Conservation (phyloP, 2,888 invertebrate species). For the Ophion obscuratus region DNA sequence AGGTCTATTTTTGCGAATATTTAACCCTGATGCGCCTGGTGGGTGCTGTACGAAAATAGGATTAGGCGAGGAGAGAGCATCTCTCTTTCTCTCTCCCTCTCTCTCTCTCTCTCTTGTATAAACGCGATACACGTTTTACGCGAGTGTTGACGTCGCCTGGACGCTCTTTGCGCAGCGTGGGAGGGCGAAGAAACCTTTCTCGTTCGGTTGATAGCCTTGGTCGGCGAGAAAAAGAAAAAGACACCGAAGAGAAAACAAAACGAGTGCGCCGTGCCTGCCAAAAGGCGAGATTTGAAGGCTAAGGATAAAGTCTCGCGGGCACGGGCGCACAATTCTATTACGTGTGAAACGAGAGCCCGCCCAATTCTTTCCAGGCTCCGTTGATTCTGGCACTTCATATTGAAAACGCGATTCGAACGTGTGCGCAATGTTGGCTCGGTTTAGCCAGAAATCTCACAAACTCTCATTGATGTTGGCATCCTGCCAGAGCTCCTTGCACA, state of each 20-base stretch:
- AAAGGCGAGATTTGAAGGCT: slow-evolving; percentile 56
- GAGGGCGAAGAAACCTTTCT: slow-evolving; percentile 45
- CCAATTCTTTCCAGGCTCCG: slow-evolving; percentile 66
- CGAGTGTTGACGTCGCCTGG: slow-evolving; percentile 41
- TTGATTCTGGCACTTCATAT: slow-evolving; percentile 32
- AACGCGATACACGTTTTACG: slow-evolving; percentile 39
- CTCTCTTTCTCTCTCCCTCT: too few species aligned
- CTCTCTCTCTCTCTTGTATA: not conserved
- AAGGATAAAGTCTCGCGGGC: slow-evolving; percentile 47
- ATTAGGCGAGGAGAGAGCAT: slow-evolving; percentile 27
- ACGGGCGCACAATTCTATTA: slow-evolving; percentile 13
- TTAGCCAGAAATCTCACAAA: slow-evolving; percentile 60
- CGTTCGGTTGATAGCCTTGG: slow-evolving; percentile 29
- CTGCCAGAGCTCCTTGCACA: slow-evolving; percentile 67
- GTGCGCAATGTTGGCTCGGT: slow-evolving; percentile 40
- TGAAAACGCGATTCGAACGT: slow-evolving; percentile 26
- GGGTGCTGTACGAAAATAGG: slow-evolving; percentile 68
- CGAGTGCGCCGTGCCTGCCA: slow-evolving; percentile 34
- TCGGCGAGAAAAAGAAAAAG: not conserved
- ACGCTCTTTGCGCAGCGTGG: slow-evolving; percentile 44
- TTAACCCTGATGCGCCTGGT: slow-evolving; percentile 67
- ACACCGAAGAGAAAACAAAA: too few species aligned
- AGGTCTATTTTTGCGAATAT: slow-evolving; percentile 68
- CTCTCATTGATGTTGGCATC: slow-evolving; percentile 56
- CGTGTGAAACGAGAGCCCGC: slow-evolving; percentile 26